Evolutionary conservation across 2,113 vertebrate genomes (phyloP).

Genomic region (Lepisosteus osseus): DNA sequence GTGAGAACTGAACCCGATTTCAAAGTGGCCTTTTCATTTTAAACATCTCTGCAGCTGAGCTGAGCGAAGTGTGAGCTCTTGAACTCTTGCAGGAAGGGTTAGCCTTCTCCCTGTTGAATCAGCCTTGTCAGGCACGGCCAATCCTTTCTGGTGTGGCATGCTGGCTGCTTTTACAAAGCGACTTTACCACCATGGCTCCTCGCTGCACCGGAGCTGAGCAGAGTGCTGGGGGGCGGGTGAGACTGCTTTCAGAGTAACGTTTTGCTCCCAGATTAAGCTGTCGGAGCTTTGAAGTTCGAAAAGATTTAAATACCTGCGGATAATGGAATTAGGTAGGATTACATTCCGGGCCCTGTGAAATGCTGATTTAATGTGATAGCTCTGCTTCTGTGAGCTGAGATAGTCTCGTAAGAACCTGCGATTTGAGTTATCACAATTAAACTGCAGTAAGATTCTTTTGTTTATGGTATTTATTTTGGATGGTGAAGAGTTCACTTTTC

Average conservation of each 20-base stretch:
- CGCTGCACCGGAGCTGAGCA: neutral
- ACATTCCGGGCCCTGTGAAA: neutral
- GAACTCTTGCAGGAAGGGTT: neutral
- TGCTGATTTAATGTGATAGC: constrained; percentile 9
- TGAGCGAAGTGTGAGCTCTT: neutral
- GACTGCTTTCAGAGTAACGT: neutral
- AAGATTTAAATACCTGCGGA: constrained; percentile 19
- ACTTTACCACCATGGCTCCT: neutral
- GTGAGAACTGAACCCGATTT: too few species aligned
- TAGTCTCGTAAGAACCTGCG: neutral
- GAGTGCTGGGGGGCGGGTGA: neutral
- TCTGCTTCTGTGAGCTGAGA: neutral
- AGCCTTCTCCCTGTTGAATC: neutral
- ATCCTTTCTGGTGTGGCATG: constrained; percentile 1
- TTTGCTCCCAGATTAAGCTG: constrained; percentile 1
- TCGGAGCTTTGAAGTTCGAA: constrained; percentile 8
- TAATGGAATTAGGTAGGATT: constrained; percentile 19
- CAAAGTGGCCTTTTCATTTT: too few species aligned
- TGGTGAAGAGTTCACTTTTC: too few species aligned
- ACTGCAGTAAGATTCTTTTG: neutral
- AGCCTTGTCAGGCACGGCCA: neutral
- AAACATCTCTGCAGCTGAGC: neutral
- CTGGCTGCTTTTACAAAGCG: neutral
- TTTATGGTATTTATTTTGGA: too few species aligned
- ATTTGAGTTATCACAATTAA: constrained; percentile 11